Percentiles rank a stretch among this genome's conserved stretches.
These are phyloP conservation scores for Autographa pulchrina DNA, from an alignment of 2,888 invertebrate species.

Conservation along the genomic window DNA sequence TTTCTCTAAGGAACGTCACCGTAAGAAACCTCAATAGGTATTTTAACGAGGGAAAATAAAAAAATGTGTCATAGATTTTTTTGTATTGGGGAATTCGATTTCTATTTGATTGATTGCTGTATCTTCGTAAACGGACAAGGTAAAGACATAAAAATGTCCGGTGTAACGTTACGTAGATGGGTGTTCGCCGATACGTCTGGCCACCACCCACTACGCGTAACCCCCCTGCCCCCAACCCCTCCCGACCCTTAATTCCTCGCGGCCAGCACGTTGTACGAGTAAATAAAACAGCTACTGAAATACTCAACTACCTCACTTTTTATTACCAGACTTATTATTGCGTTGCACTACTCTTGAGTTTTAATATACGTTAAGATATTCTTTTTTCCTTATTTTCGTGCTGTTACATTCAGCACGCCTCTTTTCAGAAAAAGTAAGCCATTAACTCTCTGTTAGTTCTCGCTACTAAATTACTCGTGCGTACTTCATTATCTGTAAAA, in stretches of 20 bases:
- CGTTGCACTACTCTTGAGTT: slow-evolving; percentile 60
- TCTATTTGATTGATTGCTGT: slow-evolving; percentile 1
- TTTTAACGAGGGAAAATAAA: slow-evolving; percentile 24
- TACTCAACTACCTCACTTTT: slow-evolving; percentile 69
- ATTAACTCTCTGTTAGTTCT: neutral
- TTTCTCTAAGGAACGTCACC: slow-evolving; percentile 27
- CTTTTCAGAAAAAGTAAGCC: neutral
- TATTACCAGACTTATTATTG: slow-evolving; percentile 68
- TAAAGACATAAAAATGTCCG: slow-evolving; percentile 5
- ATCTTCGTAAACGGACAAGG: neutral
- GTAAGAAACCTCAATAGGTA: slow-evolving; percentile 20
- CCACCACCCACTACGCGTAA: slow-evolving; percentile 41
- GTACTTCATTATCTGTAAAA: neutral
- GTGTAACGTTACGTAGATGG: neutral
- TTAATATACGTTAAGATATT: slow-evolving; percentile 57
- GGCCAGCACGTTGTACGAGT: slow-evolving; percentile 56
- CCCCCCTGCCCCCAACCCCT: slow-evolving; percentile 37
- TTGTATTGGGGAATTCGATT: neutral
- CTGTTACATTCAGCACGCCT: neutral
- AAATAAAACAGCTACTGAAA: slow-evolving; percentile 68
- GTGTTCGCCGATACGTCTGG: slow-evolving; percentile 17
- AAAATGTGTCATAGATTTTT: neutral
- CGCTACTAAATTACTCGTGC: neutral
- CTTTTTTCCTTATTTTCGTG: slow-evolving; percentile 27
- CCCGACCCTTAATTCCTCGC: slow-evolving; percentile 54